Percentiles rank a stretch among this genome's conserved stretches.
phyloP scores from a whole-genome alignment of 1,140 invertebrate species.

The Mycetomoellerius zeteki region DNA sequence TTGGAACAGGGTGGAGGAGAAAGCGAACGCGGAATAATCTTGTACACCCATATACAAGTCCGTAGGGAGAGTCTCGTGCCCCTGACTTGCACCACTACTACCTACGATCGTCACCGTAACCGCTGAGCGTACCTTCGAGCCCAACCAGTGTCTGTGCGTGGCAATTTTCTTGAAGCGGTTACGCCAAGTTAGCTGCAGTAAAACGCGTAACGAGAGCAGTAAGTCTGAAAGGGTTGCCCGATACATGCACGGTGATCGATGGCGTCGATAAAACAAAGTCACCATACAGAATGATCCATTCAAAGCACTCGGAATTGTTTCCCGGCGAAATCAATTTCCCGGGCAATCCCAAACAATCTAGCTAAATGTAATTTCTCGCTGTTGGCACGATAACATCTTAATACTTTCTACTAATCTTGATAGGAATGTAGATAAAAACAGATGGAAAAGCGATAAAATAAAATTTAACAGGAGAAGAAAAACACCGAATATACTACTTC shows the following conservation, averaged over 20 bases:
- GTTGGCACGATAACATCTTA: conserved; percentile 43
- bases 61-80: neutral
- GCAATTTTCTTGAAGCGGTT: conserved; percentile 47
- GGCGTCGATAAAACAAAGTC: conserved; percentile 53
- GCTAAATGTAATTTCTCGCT: conserved; percentile 24
- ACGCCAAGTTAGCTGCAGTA: conserved; percentile 10
- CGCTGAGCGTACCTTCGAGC: neutral
- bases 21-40: conserved; percentile 65
- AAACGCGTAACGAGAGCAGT: conserved; percentile 39
- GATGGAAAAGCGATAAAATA: neutral
- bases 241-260: conserved; percentile 54
- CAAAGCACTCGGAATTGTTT: conserved; percentile 26
- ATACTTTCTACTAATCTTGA: conserved; percentile 32
- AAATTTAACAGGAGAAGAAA: neutral
- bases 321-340: neutral
- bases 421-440: neutral
- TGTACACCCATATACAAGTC: conserved; percentile 12
- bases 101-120: conserved; percentile 20
- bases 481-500: neutral
- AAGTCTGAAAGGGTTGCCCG: conserved; percentile 51
- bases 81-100: neutral
- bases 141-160: neutral
- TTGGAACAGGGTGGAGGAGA: conserved; percentile 46
- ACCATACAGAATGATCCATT: conserved; percentile 26
- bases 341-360: conserved; percentile 12